Evolutionary conservation across 2,888 invertebrate genomes (phyloP).

Genomic region (Limnephilus marmoratus): DNA sequence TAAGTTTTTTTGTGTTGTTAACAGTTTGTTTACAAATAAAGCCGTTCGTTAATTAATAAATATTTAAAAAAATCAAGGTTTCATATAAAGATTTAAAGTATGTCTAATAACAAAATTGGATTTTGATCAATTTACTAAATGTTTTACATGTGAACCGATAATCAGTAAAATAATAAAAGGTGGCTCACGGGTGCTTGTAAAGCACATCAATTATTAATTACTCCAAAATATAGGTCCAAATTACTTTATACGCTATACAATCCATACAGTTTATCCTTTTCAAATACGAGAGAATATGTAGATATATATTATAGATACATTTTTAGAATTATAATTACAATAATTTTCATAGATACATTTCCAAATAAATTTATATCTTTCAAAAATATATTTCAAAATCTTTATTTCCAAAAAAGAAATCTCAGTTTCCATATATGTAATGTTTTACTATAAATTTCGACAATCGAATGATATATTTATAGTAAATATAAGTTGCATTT

Average conservation of each 20-base stretch:
- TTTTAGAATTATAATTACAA: background rate
- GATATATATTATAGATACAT: background rate
- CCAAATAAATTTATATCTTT: constrained; percentile 40
- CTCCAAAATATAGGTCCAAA: background rate
- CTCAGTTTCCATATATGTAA: background rate
- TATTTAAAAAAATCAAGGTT: background rate
- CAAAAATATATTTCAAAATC: constrained; percentile 47
- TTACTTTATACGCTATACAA: background rate
- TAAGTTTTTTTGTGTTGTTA: background rate
- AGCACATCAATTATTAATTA: background rate
- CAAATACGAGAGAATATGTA: background rate
- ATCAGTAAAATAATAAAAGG: too few species aligned
- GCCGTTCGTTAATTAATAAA: background rate
- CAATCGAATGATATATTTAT: constrained; percentile 7
- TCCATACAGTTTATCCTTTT: background rate
- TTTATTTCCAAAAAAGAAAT: constrained; percentile 31
- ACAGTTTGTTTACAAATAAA: background rate
- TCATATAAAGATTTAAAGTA: background rate
- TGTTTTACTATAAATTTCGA: background rate
- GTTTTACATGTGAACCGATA: background rate
- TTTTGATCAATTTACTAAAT: too few species aligned
- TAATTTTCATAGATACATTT: background rate
- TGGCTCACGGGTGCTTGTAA: background rate
- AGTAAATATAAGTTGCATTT: constrained; percentile 4
- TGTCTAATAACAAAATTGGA: too few species aligned